Evolutionary conservation across 2,113 vertebrate genomes (phyloP), one percentile per base, ranked within the genome.

Genomic region (Mystacornis crossleyi): DNA sequence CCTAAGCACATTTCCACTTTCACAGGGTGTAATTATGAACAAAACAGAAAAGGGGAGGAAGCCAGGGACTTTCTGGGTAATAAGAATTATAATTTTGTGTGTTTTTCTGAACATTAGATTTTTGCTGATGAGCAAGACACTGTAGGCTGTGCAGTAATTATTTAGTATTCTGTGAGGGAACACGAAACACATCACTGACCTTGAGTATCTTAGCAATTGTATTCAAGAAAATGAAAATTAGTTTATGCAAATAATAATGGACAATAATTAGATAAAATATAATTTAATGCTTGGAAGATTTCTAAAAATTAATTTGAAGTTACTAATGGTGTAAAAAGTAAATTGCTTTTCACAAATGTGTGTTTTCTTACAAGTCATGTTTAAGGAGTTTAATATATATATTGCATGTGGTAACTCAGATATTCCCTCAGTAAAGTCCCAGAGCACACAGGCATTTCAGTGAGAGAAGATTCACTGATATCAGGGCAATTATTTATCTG

Each of bases 141-240:
- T 92, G 48, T 29, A 48, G 29, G 31, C 58, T 89, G 53, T 93
- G 54, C 80, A 79, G 55, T 84, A 96, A 94, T 94, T 95, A 73
- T 57, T 93, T 86, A 67, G 65, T 66, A 88, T 90, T 81, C 58
- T 89, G 21, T 84, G 55, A 90, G 62, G 36, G 6, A 90, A 53
- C 48, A 43, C 40, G 75, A 50, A 62, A 28, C 62, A 89, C 93
- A 45, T 71, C 42, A 33, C 36, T 42, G 38, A 91, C 74, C 75
- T 94, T 96, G 91, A 96, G 73, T 71, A 91, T 80, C 93, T 81
- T 38, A 36, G 79, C 90, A 74, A 66, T 94, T 94, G 42, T 73
- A 87, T 57, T 55, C 24, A 93, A 42, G 80, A 73, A 95, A 97
- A 92, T 97, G n/a, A 92, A 95, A 96, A 92, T 86, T 69, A 72